phyloP scores from a whole-genome alignment of 2,888 invertebrate genomes.

The Synanthedon formicaeformis region DNA sequence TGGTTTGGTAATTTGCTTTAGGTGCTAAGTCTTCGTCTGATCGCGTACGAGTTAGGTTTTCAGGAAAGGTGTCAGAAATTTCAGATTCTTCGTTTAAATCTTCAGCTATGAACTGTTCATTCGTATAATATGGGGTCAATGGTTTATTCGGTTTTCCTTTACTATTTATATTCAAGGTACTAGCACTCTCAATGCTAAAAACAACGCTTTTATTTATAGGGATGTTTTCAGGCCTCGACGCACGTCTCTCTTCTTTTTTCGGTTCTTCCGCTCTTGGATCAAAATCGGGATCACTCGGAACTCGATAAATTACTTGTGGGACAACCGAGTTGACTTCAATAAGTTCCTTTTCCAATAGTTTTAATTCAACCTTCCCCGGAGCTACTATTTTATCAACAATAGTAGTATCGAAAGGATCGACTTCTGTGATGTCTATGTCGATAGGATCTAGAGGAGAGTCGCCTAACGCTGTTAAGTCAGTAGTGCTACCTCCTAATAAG shows the following conservation, averaged over 20 bases:
- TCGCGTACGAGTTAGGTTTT: constrained; percentile 63
- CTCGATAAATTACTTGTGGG: constrained; percentile 38
- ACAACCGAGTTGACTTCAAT: constrained; percentile 64
- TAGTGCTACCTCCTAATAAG: constrained; percentile 80
- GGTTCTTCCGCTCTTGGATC: constrained; percentile 81
- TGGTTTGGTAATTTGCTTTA: constrained; percentile 43
- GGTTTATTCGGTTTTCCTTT: constrained; percentile 78
- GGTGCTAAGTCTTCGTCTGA: constrained; percentile 76
- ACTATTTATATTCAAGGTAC: constrained; percentile 61
- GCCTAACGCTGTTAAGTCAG: constrained; percentile 77
- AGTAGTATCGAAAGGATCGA: constrained; percentile 91
- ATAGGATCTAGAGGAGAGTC: constrained; percentile 77
- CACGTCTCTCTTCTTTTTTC: constrained; percentile 56
- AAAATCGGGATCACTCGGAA: constrained; percentile 82
- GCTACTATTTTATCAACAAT: constrained; percentile 77
- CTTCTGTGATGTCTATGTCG: constrained; percentile 66
- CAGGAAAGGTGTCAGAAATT: constrained; percentile 77
- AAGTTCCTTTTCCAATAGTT: constrained; percentile 82
- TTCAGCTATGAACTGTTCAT: constrained; percentile 71
- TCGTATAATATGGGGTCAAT: constrained; percentile 83
- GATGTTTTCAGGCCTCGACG: constrained; percentile 75
- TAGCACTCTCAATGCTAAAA: constrained; percentile 61
- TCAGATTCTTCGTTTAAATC: constrained; percentile 68
- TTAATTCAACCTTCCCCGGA: constrained; percentile 83
- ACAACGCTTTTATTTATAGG: constrained; percentile 60